Base-by-base conservation (phyloP, 2,797 vertebrate genomes). In the Holocentrus rufus region DNA sequence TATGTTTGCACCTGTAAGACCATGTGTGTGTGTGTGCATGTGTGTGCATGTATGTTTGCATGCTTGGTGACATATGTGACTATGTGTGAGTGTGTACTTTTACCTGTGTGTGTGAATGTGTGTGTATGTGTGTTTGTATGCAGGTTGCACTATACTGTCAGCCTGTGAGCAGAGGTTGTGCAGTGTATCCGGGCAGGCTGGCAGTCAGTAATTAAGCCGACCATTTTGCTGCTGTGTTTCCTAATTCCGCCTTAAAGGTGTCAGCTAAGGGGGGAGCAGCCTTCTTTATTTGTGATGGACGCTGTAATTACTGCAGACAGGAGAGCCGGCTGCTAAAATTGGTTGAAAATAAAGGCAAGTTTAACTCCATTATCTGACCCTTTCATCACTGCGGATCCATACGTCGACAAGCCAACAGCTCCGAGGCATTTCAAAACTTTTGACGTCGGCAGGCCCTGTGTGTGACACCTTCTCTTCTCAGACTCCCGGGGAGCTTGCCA, bases 151-250 rank as follows among this genome's bases (percentile, higher is more conserved):
- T 36, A 56, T 64, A 34, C 31, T 8, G 2, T 34, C 31, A 34
- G 31, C 31, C n/a, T 73, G 47, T 34, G 66, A 71, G 69, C 67
- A 81, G n/a, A 53, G 71, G 59, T 58, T 44, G 42, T 58, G 56
- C 67, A 25, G 55, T 60, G 61, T 57, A 42, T 78, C 61, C 39
- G 49, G 56, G 58, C 64, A 74, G 76, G 82, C 69, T 81, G 85
- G 72, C 86, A 91, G 85, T 59, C 63, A 77, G 84, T 92, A 91
- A 92, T 93, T 93, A 92, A 77, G 79, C 65, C 17, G 67, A 55
- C 72, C 47, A 69, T 84, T 90, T 90, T 84, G 76, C 73, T 62
- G 69, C 57, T 7, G 65, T 64, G 65, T 79, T 76, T 82, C 76
- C 74, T 76, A 46, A 77, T 78, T 81, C 73, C 14, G 68, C 77